phyloP scores from a whole-genome alignment of 2,113 vertebrate species.

The Gymnogyps californianus region DNA sequence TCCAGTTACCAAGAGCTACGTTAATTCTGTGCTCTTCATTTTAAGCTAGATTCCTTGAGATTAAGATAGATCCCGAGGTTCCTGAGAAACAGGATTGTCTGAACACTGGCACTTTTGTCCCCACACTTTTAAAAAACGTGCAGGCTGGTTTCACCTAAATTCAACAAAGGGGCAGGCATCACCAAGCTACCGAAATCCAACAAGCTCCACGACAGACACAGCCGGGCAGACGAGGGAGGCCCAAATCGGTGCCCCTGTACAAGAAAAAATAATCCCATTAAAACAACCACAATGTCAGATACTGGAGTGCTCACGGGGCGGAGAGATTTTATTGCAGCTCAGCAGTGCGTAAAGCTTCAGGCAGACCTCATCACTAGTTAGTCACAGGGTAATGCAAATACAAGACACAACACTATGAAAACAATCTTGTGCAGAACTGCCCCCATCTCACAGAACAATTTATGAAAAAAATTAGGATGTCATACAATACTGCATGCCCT shows the following conservation, averaged over 20 bases:
- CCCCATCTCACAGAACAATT: background rate
- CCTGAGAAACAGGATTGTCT: background rate
- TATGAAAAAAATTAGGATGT: background rate
- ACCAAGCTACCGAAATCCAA: background rate
- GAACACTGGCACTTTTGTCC: background rate
- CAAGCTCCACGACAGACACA: rapidly evolving
- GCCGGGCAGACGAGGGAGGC: background rate
- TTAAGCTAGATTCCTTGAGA: background rate
- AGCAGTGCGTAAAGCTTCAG: background rate
- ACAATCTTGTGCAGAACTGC: background rate
- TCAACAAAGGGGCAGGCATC: background rate
- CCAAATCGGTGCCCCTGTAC: background rate
- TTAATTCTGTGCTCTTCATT: background rate
- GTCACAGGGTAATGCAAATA: constrained; percentile 20
- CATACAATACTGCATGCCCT: background rate
- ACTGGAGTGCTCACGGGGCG: rapidly evolving
- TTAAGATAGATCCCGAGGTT: too few relatives aligned
- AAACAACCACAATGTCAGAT: background rate
- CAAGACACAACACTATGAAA: background rate
- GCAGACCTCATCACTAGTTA: background rate
- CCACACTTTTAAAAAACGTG: background rate
- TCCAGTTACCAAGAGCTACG: background rate
- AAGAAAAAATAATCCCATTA: background rate
- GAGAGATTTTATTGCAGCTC: background rate
- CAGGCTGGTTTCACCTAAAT: background rate